These are phyloP conservation scores for Drosophila funebris DNA, from an alignment of 1,140 invertebrate genomes.

Conservation along the genomic window DNA sequence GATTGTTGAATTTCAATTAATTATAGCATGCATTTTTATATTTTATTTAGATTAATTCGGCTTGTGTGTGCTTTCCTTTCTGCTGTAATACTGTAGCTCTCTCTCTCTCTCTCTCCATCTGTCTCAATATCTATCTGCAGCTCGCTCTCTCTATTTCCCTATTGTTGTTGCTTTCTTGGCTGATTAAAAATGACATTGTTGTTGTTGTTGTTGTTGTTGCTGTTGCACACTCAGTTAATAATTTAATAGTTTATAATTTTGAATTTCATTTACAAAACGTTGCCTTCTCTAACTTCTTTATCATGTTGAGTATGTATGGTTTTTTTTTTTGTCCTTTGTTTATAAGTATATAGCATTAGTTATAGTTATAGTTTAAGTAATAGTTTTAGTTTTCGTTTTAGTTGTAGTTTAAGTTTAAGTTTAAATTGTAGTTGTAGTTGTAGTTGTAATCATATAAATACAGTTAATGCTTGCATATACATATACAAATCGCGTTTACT, in stretches of 20 bases:
- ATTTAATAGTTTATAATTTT: slow-evolving; percentile 62
- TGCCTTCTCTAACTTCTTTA: slow-evolving; percentile 2
- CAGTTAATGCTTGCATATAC: slow-evolving; percentile 32
- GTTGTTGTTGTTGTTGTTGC: slow-evolving; percentile 39
- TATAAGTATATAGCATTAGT: slow-evolving; percentile 44
- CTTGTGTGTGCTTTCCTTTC: slow-evolving; percentile 16
- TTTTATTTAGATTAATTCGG: background rate
- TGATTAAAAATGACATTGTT: slow-evolving; percentile 44
- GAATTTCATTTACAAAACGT: slow-evolving; percentile 62
- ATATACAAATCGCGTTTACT: slow-evolving; percentile 19
- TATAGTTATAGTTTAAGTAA: slow-evolving; percentile 11
- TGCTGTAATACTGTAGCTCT: slow-evolving; percentile 42
- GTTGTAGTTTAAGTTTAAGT: slow-evolving; percentile 19
- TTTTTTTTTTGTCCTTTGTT: slow-evolving; percentile 3
- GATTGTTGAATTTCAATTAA: slow-evolving; percentile 13
- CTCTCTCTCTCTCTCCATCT: background rate
- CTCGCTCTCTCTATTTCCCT: slow-evolving; percentile 5
- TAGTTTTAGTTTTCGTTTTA: slow-evolving; percentile 15
- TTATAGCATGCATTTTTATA: background rate
- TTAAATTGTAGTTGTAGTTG: slow-evolving; percentile 25
- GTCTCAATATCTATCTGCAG: too few relatives aligned
- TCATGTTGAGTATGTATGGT: slow-evolving; percentile 61
- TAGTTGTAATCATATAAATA: slow-evolving; percentile 31
- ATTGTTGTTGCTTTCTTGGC: slow-evolving; percentile 45
- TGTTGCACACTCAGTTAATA: slow-evolving; percentile 67